Evolutionary conservation across 1,140 invertebrate genomes (phyloP).

Genomic region (Octopus bimaculoides): DNA sequence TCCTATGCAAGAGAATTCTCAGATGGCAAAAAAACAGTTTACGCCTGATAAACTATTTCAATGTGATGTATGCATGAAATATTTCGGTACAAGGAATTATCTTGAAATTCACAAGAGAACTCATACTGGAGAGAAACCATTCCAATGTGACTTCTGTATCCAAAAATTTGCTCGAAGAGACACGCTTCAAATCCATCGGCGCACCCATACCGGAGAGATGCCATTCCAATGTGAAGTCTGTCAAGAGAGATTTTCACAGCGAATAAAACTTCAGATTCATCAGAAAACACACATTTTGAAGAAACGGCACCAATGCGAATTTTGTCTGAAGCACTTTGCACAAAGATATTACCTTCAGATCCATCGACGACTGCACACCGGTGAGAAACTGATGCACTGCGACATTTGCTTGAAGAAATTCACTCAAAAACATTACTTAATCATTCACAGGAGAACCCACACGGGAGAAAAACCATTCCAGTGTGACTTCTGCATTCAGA

Average conservation of each 20-base stretch:
- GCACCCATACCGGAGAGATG: slow-evolving; percentile 11
- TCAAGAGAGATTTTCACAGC: slow-evolving; percentile 63
- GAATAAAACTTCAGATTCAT: slow-evolving; percentile 75
- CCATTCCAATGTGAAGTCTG: slow-evolving; percentile 6
- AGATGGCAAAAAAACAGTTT: background rate
- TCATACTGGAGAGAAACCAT: slow-evolving; percentile 85
- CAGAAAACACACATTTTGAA: slow-evolving; percentile 63
- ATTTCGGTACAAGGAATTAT: slow-evolving; percentile 26
- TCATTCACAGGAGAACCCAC: slow-evolving; percentile 61
- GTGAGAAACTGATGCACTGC: slow-evolving; percentile 22
- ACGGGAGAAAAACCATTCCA: slow-evolving; percentile 16
- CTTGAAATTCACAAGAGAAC: slow-evolving; percentile 37
- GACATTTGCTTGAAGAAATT: slow-evolving; percentile 22
- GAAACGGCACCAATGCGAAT: slow-evolving; percentile 79
- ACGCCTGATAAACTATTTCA: slow-evolving; percentile 3
- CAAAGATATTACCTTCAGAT: slow-evolving; percentile 19
- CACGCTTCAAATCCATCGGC: background rate
- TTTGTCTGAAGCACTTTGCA: slow-evolving; percentile 63
- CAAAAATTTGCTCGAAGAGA: background rate
- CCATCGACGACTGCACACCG: slow-evolving; percentile 22
- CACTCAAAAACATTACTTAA: slow-evolving; percentile 78
- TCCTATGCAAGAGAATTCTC: background rate
- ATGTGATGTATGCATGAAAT: slow-evolving; percentile 30
- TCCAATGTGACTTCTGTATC: slow-evolving; percentile 77
- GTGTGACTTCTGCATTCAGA: slow-evolving; percentile 13